These are phyloP conservation scores for Scelioninae gen. 2 DNA, from an alignment of 2,888 invertebrate species.

Conservation along the genomic window DNA sequence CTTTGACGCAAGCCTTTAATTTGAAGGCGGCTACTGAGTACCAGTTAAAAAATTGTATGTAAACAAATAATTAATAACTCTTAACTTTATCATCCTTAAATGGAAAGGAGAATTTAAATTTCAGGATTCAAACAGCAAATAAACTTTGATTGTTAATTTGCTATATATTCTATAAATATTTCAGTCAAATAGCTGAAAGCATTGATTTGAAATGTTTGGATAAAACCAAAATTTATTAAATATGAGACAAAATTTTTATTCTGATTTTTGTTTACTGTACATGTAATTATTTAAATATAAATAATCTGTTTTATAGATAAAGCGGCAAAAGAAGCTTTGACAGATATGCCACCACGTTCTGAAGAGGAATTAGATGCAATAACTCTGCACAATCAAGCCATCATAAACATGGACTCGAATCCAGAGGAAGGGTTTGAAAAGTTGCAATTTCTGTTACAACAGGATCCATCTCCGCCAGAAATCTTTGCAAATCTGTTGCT, in stretches of 20 bases:
- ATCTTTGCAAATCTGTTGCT: constrained; percentile 97
- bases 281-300: background rate
- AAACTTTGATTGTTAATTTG: too few relatives aligned
- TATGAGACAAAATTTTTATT: background rate
- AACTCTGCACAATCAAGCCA: constrained; percentile 96
- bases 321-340: constrained; percentile 89
- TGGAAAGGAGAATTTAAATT: too few relatives aligned
- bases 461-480: constrained; percentile 97
- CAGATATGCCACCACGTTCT: constrained; percentile 93
- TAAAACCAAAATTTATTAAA: too few relatives aligned
- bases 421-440: constrained; percentile 97
- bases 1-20: constrained; percentile 98
- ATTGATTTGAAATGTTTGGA: too few relatives aligned
- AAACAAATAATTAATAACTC: too few relatives aligned
- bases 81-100: too few relatives aligned
- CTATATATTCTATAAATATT: too few relatives aligned
- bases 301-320: constrained; percentile 78
- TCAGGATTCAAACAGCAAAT: too few relatives aligned
- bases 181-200: too few relatives aligned
- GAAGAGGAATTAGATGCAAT: constrained; percentile 99
- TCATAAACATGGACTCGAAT: constrained; percentile 91
- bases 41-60: constrained; percentile 88
- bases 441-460: constrained; percentile 93
- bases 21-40: constrained; percentile 99
- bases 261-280: background rate